Evolutionary conservation across 2,888 invertebrate species (phyloP).

Genomic region (Philhelius pedissequus): DNA sequence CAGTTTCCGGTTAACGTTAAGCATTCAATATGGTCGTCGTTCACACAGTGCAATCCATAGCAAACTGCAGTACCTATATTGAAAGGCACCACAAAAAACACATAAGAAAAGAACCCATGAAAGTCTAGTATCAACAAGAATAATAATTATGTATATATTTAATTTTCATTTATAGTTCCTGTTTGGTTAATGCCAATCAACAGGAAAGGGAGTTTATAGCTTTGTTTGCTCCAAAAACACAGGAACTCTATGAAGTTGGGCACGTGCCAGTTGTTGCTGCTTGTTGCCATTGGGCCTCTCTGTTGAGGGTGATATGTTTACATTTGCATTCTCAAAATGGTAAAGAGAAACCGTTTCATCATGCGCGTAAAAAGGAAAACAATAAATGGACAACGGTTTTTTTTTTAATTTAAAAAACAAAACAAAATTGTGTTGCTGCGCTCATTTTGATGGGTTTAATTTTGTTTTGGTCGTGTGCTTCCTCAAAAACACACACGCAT

Average conservation of each 20-base stretch:
- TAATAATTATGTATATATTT: conserved; percentile 55
- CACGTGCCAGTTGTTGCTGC: conserved; percentile 48
- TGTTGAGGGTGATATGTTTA: conserved; percentile 51
- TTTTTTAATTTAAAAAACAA: not conserved
- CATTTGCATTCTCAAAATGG: conserved; percentile 60
- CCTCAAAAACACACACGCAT: too few species aligned
- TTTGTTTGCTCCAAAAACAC: conserved; percentile 59
- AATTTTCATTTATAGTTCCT: conserved; percentile 60
- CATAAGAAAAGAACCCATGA: not conserved
- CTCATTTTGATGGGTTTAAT: conserved; percentile 10
- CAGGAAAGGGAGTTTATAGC: conserved; percentile 56
- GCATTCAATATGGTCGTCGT: conserved; percentile 35
- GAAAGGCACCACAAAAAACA: not conserved
- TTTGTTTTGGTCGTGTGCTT: conserved; percentile 34
- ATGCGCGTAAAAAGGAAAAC: not conserved
- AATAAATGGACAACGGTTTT: conserved; percentile 35
- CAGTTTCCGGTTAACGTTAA: conserved; percentile 62
- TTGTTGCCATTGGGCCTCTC: not conserved
- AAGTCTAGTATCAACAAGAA: conserved; percentile 40
- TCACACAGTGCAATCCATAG: not conserved
- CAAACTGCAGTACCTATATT: conserved; percentile 3
- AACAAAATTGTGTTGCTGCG: not conserved
- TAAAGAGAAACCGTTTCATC: conserved; percentile 56
- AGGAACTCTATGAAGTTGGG: conserved; percentile 56
- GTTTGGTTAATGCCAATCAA: conserved; percentile 18